These are phyloP conservation scores for Drosophila vallismaia DNA, from an alignment of 2,888 invertebrate genomes.

Conservation along the genomic window DNA sequence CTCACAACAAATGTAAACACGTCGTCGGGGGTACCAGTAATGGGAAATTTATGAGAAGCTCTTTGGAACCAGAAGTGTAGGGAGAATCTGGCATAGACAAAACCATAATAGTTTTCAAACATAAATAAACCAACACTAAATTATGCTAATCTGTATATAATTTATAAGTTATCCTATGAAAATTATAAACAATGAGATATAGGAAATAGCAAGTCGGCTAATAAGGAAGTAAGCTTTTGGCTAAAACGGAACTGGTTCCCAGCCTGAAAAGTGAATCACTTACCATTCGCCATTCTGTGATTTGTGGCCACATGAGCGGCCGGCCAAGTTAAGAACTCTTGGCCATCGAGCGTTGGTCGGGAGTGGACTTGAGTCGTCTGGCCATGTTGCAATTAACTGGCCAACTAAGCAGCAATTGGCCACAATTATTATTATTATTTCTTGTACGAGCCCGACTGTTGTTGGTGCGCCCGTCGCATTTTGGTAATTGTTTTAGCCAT, in stretches of 20 bases:
- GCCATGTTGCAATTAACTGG: slow-evolving; percentile 79
- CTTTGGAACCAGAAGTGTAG: slow-evolving; percentile 4
- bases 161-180: not conserved
- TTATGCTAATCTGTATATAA: not conserved
- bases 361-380: slow-evolving; percentile 40
- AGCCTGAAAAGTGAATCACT: slow-evolving; percentile 20
- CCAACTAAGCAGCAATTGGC: slow-evolving; percentile 80
- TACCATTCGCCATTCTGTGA: slow-evolving; percentile 20
- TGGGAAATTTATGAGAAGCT: slow-evolving; percentile 5
- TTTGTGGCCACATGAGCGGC: slow-evolving; percentile 1
- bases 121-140: not conserved
- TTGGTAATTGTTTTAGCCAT: slow-evolving; percentile 79
- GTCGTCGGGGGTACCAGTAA: slow-evolving; percentile 9
- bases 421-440: slow-evolving; percentile 79
- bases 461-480: slow-evolving; percentile 49
- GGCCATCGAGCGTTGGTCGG: slow-evolving; percentile 38
- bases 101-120: not conserved
- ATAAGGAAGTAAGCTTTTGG: slow-evolving; percentile 14
- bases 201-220: slow-evolving; percentile 6
- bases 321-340: slow-evolving; percentile 30
- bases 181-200: not conserved
- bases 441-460: slow-evolving; percentile 56
- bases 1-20: slow-evolving; percentile 5
- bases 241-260: slow-evolving; percentile 28
- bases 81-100: too few species aligned